phyloP scores from a whole-genome alignment of 2,797 vertebrate genomes.

The Notoglanidium macrostoma region DNA sequence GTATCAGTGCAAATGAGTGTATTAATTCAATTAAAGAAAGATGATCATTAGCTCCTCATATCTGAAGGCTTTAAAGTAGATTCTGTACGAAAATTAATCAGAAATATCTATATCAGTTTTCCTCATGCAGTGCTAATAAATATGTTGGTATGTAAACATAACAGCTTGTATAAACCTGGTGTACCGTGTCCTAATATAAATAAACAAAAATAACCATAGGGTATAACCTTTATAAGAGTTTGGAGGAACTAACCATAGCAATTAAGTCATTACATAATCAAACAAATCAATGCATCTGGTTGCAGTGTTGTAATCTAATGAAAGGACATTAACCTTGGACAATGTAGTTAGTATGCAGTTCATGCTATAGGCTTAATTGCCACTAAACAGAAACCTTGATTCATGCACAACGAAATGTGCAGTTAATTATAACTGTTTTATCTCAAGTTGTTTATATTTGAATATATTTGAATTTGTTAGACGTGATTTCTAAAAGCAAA shows the following conservation, averaged over 20 bases:
- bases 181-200: not conserved
- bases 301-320: not conserved
- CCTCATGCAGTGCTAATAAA: not conserved
- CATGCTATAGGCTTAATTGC: not conserved
- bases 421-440: not conserved
- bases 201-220: not conserved
- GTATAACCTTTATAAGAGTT: not conserved
- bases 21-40: not conserved
- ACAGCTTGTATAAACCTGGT: not conserved
- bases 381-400: not conserved
- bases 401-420: not conserved
- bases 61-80: not conserved
- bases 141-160: not conserved
- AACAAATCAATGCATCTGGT: not conserved
- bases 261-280: not conserved
- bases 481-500: not conserved
- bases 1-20: not conserved
- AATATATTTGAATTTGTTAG: not conserved
- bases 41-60: not conserved
- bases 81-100: not conserved
- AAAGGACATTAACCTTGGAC: not conserved
- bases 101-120: not conserved
- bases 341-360: not conserved
- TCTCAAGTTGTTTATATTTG: not conserved
- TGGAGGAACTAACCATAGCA: not conserved